phyloP scores from a whole-genome alignment of 1,140 invertebrate genomes.

The Camponotus floridanus region DNA sequence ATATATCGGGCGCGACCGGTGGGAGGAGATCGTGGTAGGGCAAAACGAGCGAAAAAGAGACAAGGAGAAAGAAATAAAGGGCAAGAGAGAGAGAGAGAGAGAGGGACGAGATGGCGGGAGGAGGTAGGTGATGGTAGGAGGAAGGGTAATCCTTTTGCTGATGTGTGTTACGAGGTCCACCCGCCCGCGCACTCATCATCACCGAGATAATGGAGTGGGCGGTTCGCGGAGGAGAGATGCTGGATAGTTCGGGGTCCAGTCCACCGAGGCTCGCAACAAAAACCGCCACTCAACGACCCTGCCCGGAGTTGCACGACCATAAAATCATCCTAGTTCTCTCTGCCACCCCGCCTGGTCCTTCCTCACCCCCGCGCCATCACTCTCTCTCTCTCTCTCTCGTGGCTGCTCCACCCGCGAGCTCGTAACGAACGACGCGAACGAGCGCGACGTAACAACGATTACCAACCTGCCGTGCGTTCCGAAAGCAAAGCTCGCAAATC shows the following conservation, averaged over 20 bases:
- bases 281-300: constrained; percentile 82
- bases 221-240: constrained; percentile 81
- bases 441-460: constrained; percentile 63
- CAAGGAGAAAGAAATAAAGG: constrained; percentile 3
- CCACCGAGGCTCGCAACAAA: constrained; percentile 80
- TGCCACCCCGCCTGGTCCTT: constrained; percentile 51
- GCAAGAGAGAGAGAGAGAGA: constrained; percentile 7
- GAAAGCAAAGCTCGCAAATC: constrained; percentile 63
- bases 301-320: constrained; percentile 79
- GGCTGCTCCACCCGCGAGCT: constrained; percentile 34
- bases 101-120: constrained; percentile 54
- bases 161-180: constrained; percentile 84
- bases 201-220: constrained; percentile 85
- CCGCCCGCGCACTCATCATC: constrained; percentile 85
- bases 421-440: constrained; percentile 59
- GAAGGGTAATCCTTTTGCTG: constrained; percentile 81
- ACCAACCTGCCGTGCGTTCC: constrained; percentile 38
- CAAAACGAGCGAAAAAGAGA: constrained; percentile 57
- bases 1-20: constrained; percentile 62
- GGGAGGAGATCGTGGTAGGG: constrained; percentile 63
- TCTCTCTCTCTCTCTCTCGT: not conserved
- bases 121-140: constrained; percentile 52
- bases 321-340: constrained; percentile 83
- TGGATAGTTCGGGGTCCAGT: constrained; percentile 77
- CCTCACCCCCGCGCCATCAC: not conserved